phyloP scores from a whole-genome alignment of 2,888 invertebrate genomes.

The Eristalis tenax region DNA sequence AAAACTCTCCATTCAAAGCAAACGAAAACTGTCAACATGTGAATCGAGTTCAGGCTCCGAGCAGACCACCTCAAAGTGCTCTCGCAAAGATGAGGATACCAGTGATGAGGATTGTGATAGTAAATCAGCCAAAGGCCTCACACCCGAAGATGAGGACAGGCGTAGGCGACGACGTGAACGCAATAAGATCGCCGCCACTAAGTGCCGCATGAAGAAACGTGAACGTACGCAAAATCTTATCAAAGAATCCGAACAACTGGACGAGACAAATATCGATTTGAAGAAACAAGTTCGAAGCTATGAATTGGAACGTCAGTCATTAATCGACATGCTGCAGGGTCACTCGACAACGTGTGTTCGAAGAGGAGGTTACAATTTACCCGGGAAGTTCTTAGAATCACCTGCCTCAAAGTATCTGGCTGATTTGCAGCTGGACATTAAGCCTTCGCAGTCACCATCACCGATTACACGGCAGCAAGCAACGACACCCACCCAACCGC shows the following conservation, averaged over 20 bases:
- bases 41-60: slow-evolving; percentile 82
- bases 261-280: slow-evolving; percentile 91
- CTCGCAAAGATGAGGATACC: slow-evolving; percentile 79
- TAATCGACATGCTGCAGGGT: slow-evolving; percentile 89
- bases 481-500: slow-evolving; percentile 61
- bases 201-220: slow-evolving; percentile 96
- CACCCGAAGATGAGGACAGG: slow-evolving; percentile 95
- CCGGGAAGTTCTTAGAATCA: slow-evolving; percentile 78
- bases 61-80: slow-evolving; percentile 81
- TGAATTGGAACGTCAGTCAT: slow-evolving; percentile 89
- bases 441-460: slow-evolving; percentile 66
- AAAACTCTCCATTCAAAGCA: slow-evolving; percentile 94
- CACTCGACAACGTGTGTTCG: slow-evolving; percentile 88
- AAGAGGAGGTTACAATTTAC: slow-evolving; percentile 77
- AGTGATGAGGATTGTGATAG: slow-evolving; percentile 83
- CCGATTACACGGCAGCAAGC: slow-evolving; percentile 55
- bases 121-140: slow-evolving; percentile 84
- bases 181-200: slow-evolving; percentile 97
- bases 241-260: slow-evolving; percentile 92
- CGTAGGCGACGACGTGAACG: slow-evolving; percentile 92
- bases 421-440: slow-evolving; percentile 78
- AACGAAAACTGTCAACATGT: slow-evolving; percentile 89
- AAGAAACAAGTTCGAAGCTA: slow-evolving; percentile 91
- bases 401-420: slow-evolving; percentile 79
- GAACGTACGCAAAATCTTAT: slow-evolving; percentile 93